phyloP scores from a whole-genome alignment of 2,797 vertebrate genomes.

The Urocyon cinereoargenteus region DNA sequence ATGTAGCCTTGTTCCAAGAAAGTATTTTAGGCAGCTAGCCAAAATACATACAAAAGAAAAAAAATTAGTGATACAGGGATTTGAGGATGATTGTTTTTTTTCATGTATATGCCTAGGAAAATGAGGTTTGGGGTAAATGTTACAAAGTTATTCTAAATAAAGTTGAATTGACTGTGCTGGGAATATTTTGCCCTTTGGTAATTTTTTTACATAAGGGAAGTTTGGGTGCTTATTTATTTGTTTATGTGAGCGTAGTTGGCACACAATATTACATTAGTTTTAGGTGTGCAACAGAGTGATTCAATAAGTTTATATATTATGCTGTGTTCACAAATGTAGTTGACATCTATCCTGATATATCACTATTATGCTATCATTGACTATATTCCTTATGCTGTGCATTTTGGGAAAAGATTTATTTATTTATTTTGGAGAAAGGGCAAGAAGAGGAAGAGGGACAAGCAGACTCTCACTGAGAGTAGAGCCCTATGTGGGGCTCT shows the following conservation, averaged over 20 bases:
- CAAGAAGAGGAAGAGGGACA: neutral
- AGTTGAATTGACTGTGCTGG: neutral
- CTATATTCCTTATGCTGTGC: neutral
- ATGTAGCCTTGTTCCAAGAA: neutral
- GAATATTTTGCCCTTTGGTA: conserved; percentile 12
- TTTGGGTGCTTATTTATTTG: neutral
- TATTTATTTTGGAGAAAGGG: neutral
- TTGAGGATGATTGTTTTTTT: neutral
- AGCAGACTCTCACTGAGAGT: accelerated
- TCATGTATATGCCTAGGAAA: conserved; percentile 22
- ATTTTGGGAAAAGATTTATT: neutral
- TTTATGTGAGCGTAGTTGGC: neutral
- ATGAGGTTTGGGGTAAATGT: neutral
- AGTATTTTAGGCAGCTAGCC: neutral
- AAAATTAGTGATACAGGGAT: neutral
- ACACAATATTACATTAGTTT: neutral
- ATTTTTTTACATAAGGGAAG: neutral
- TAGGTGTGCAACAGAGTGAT: neutral
- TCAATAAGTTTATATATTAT: neutral
- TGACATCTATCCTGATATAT: neutral
- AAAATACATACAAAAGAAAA: conserved; percentile 27
- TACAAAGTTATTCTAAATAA: neutral
- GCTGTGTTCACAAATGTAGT: neutral
- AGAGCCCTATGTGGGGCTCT: neutral
- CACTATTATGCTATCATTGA: neutral